A percentile compares a stretch with the other conserved stretches of the same genome.
phyloP scores from a whole-genome alignment of 2,888 invertebrate genomes.

The Aquatica leii region DNA sequence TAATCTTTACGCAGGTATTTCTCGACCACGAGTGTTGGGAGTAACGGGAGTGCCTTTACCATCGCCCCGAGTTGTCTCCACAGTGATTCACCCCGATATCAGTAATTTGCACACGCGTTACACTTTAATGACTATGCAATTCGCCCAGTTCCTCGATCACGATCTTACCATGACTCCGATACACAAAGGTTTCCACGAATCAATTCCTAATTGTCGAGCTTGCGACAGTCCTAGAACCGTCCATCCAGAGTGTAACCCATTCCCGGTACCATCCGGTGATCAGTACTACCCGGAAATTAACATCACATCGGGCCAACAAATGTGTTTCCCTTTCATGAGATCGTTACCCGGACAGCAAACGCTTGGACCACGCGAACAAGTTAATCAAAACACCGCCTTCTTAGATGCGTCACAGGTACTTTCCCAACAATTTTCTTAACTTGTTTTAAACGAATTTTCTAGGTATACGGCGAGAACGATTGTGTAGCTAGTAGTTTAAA shows the following conservation, averaged over 20 bases:
- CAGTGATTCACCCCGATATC: constrained; percentile 90
- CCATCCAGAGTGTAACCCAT: constrained; percentile 93
- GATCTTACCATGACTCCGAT: constrained; percentile 95
- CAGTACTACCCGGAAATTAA: constrained; percentile 90
- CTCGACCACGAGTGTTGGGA: constrained; percentile 77
- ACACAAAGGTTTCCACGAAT: constrained; percentile 89
- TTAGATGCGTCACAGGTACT: constrained; percentile 81
- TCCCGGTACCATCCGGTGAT: constrained; percentile 87
- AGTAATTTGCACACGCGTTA: constrained; percentile 89
- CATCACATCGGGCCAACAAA: constrained; percentile 79
- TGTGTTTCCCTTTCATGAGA: constrained; percentile 95
- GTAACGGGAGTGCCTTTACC: constrained; percentile 82
- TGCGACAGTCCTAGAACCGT: constrained; percentile 89
- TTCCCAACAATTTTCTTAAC: neutral
- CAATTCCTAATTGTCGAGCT: constrained; percentile 87
- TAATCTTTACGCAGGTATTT: constrained; percentile 68
- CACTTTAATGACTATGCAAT: constrained; percentile 94
- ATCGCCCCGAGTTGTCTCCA: constrained; percentile 86
- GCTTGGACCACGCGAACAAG: constrained; percentile 89
- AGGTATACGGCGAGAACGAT: constrained; percentile 86
- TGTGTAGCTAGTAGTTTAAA: constrained; percentile 82
- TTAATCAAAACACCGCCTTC: constrained; percentile 93
- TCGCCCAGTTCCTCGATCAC: constrained; percentile 93
- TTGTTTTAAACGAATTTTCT: too few species aligned
- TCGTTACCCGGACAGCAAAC: constrained; percentile 91